Conservation (phyloP, 1,140 invertebrate genomes). For the honey bee (Apis mellifera) region DNA sequence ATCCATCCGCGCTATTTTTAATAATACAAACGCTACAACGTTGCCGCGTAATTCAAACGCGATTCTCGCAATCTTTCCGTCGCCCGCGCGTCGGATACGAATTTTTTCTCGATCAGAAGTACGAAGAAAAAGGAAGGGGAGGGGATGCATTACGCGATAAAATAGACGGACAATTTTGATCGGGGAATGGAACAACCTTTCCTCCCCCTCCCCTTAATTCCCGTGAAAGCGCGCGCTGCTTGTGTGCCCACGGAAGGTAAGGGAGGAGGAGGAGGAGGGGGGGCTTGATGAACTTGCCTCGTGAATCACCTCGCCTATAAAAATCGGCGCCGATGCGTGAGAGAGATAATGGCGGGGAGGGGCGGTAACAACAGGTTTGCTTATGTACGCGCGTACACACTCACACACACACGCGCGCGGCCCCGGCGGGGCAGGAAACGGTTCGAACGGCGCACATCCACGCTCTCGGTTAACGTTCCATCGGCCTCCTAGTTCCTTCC, state of each 20-base stretch:
- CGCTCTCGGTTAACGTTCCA: too few relatives aligned
- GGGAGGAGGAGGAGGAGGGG: constrained; percentile 59
- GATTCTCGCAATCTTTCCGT: too few relatives aligned
- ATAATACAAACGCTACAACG: too few relatives aligned
- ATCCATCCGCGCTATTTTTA: too few relatives aligned
- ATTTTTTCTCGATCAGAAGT: too few relatives aligned
- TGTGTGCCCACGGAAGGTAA: constrained; percentile 52
- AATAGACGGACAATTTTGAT: too few relatives aligned
- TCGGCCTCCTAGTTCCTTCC: too few relatives aligned
- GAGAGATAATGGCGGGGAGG: constrained; percentile 73
- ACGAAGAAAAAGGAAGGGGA: too few relatives aligned
- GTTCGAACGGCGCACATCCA: background rate
- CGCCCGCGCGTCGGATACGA: too few relatives aligned
- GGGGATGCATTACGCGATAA: too few relatives aligned
- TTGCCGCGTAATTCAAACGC: too few relatives aligned
- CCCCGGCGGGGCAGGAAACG: background rate
- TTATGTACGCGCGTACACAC: constrained; percentile 63
- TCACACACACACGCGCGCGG: constrained; percentile 50
- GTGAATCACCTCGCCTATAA: constrained; percentile 75
- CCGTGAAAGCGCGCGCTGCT: constrained; percentile 63
- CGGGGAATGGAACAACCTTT: background rate
- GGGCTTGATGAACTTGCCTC: constrained; percentile 77
- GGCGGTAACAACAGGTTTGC: constrained; percentile 78
- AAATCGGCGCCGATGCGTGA: constrained; percentile 76
- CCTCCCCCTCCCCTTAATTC: constrained; percentile 60